Evolutionary conservation across 2,888 invertebrate genomes (phyloP), one percentile per base, ranked within the genome.

Genomic region (Agonopterix heracliana): DNA sequence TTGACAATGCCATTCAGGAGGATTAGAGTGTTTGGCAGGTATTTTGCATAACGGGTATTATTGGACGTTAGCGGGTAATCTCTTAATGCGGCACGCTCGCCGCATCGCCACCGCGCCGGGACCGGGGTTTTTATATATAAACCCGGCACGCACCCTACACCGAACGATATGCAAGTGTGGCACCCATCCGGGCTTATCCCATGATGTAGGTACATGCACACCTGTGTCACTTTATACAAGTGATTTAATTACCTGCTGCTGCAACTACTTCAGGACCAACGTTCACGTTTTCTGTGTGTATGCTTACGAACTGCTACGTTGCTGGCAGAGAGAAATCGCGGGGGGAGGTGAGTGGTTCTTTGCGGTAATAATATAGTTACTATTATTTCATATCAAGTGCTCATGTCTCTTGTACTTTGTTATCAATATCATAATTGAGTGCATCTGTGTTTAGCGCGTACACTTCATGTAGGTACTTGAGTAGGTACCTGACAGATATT

Each of bases 51-150:
- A 53, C 60, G 46, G 53, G 63, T 54, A 62, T 66, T 66, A 70
- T 60, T 60, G 68, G 59, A 56, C 53, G 59, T 64, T 60, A 59
- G 59, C 55, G 54, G 53, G 61, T 64, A 68, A 69, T 63, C 64
- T 59, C 61, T 60, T 38, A 9, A n/a, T 38, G 38, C 38, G 38
- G 38, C 38, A 3, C 38, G 26, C n/a, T 38, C 56, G 48, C 46
- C 40, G 49, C 49, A 53, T 49, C 44, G 48, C 38, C 10, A 1
- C n/a, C 3, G n/a, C 38, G n/a, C 38, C n/a, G 5, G 9, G 36
- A n/a, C 1, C 38, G 0, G 3, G 17, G 17, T 2, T 26, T 26
- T 7, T 26, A 26, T 26, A 26, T 26, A 26, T 26, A 26, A 26
- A 7, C 26, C 26, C 26, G 26, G 26, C 26, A 26, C 26, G 26